A percentile compares a stretch with the other conserved stretches of the same genome.
phyloP scores from a whole-genome alignment of 2,113 vertebrate genomes.

The Sylvietta virens region DNA sequence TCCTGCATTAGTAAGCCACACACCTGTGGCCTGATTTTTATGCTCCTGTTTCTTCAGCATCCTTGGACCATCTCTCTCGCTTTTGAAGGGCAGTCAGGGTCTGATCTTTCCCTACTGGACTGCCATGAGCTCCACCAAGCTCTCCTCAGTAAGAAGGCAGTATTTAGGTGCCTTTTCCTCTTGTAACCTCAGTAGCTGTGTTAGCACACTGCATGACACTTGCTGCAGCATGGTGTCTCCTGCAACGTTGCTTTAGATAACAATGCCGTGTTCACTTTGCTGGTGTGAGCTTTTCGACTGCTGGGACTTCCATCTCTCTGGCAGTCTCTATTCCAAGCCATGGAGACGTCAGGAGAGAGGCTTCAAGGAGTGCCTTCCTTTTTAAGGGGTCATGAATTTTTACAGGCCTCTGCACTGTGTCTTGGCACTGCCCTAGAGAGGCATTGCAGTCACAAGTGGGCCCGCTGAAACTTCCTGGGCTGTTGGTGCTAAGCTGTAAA shows the following conservation, averaged over 20 bases:
- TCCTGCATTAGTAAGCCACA: background rate
- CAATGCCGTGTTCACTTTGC: background rate
- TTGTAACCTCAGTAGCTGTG: background rate
- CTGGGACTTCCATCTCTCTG: background rate
- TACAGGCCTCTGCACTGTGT: slow-evolving; percentile 20
- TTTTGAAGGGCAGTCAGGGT: background rate
- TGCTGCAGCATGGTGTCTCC: background rate
- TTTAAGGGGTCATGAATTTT: slow-evolving; percentile 63
- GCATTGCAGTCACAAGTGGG: background rate
- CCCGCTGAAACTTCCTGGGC: slow-evolving; percentile 2
- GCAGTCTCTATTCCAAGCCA: background rate
- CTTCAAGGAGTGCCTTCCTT: background rate
- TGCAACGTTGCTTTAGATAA: background rate
- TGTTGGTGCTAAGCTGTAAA: background rate
- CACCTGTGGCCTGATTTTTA: background rate
- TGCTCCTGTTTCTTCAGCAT: background rate
- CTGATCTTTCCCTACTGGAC: rapidly evolving
- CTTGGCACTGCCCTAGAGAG: slow-evolving; percentile 2
- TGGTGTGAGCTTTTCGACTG: background rate
- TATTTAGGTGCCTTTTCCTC: background rate
- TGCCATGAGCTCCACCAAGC: background rate
- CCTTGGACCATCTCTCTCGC: background rate
- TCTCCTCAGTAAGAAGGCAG: background rate
- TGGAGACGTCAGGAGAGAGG: slow-evolving; percentile 18
- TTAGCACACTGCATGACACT: background rate